Evolutionary conservation across 2,888 invertebrate species (phyloP).

Genomic region (Agrochola circellaris): DNA sequence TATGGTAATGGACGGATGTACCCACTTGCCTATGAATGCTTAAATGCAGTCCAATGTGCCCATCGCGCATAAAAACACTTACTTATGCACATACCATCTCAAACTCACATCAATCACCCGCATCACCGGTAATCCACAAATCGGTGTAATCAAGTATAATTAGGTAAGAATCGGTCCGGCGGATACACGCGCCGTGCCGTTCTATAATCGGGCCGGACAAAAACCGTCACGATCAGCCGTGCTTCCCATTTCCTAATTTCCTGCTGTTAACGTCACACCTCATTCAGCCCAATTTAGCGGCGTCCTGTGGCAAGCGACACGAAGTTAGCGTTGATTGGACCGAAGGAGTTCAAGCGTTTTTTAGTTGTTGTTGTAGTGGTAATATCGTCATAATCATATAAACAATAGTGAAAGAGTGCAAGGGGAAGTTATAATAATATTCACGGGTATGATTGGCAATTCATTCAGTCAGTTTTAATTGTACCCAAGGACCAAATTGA

Average conservation of each 20-base stretch:
- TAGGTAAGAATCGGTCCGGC: conserved; percentile 62
- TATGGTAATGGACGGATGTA: conserved; percentile 13
- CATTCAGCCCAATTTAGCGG: conserved; percentile 69
- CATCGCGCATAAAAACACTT: neutral
- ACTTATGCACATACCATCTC: neutral
- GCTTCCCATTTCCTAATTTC: conserved; percentile 71
- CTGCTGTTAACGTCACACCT: conserved; percentile 69
- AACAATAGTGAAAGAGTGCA: neutral
- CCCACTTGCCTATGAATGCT: neutral
- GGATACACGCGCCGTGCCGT: conserved; percentile 61
- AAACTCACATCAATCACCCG: conserved; percentile 22
- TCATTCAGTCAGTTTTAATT: neutral
- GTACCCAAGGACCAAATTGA: neutral
- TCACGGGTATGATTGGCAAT: neutral
- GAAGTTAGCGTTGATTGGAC: conserved; percentile 47
- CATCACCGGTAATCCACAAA: conserved; percentile 43
- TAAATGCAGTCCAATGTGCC: conserved; percentile 1
- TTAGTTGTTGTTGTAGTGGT: neutral
- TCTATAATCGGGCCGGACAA: conserved; percentile 65
- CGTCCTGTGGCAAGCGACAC: conserved; percentile 61
- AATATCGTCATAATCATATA: neutral
- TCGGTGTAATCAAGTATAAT: conserved; percentile 54
- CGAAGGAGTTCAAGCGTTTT: conserved; percentile 4
- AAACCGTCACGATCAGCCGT: conserved; percentile 66
- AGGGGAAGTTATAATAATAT: neutral